Evolutionary conservation across 2,888 invertebrate species (phyloP), one percentile per base, ranked within the genome.

Genomic region (Drosophila setosimentum): DNA sequence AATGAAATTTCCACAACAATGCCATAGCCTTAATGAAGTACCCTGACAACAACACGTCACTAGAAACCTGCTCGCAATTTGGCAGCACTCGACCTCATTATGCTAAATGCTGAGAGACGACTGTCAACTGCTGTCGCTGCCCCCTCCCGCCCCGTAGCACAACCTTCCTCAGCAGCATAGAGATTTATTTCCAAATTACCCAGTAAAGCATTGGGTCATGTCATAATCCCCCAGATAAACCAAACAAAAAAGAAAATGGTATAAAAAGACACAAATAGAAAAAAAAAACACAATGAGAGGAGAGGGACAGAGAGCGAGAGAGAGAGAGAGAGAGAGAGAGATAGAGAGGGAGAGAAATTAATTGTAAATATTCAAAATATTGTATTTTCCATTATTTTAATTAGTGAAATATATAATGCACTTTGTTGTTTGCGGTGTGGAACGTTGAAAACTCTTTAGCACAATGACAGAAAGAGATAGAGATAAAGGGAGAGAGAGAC

Each of bases 361-460:
- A 54, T 58, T 69, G 69, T 71, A 73, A 76, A 80, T 82, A 89
- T 89, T 76, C 71, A 70, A 76, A 82, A 80, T 78, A 84, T 78
- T 81, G 66, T 68, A 53, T 82, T 78, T 81, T 70, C 82, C 89
- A 89, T 86, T 86, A 86, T 78, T 89, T 86, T 86, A 86, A 86
- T 86, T 86, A 86, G 85, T 89, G 64, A 85, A 87, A 87, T 85
- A 80, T 85, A 80, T 88, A 87, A 85, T 89, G 89, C 79, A 83
- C 83, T 83, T 73, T 68, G 63, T 73, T 59, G 65, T 68, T 40
- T 71, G 76, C 59, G 63, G 70, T 64, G 27, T 55, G 68, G 59
- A 48, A 60, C 57, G 59, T 30, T 64, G 75, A 59, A 48, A 75
- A 70, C 80, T 53, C 62, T 66, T 69, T 70, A 40, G 42, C 57